Evolutionary conservation across 2,113 vertebrate genomes (phyloP).

Genomic region (Phrynocephalus versicolor): DNA sequence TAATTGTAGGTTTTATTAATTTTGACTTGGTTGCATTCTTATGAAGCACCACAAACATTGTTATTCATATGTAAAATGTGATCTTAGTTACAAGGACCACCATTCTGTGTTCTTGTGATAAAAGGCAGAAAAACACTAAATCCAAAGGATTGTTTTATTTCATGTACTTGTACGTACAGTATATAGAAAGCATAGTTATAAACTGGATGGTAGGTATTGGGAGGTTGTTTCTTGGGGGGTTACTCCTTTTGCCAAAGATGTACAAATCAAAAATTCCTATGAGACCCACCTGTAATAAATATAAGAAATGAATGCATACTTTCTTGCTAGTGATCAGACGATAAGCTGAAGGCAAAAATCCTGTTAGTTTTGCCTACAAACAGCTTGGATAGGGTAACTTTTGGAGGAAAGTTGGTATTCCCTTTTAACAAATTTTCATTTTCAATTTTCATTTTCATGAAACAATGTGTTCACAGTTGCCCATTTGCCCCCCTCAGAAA

Average conservation of each 20-base stretch:
- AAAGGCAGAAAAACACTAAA: background rate
- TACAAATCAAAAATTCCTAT: background rate
- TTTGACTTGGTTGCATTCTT: background rate
- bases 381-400: no score
- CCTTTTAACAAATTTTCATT: background rate
- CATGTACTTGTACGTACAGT: background rate
- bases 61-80: conserved; percentile 1
- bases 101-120: conserved; percentile 6
- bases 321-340: background rate
- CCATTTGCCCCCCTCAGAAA: no score
- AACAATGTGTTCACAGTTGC: no score
- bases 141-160: conserved; percentile 15
- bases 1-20: background rate
- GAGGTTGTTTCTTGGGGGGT: no score
- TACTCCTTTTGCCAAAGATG: background rate
- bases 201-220: background rate
- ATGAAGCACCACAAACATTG: background rate
- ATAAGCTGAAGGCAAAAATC: background rate
- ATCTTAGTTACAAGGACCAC: background rate
- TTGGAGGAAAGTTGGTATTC: background rate
- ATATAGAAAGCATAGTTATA: conserved; percentile 14
- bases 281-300: background rate
- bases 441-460: no score
- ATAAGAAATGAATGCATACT: background rate
- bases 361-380: no score